Evolutionary conservation across 2,888 invertebrate genomes (phyloP).

Genomic region (Parnassius smintheus): DNA sequence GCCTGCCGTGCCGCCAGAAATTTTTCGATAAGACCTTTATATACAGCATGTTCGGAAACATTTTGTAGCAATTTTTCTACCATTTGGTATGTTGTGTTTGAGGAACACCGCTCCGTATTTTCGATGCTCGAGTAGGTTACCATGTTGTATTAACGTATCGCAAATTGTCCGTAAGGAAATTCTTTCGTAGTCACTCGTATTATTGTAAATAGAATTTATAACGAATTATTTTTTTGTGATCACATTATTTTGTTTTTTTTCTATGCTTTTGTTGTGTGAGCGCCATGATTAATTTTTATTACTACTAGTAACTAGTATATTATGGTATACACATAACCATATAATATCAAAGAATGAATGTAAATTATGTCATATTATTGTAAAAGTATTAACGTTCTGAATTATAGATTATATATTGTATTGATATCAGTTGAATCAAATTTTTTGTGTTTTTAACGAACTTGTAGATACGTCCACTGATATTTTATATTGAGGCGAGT

Average conservation of each 20-base stretch:
- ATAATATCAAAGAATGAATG: conserved; percentile 6
- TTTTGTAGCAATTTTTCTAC: conserved; percentile 13
- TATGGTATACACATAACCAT: conserved; percentile 11
- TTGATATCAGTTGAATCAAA: conserved; percentile 3
- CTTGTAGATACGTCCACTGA: conserved; percentile 8
- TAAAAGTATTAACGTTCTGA: conserved; percentile 3
- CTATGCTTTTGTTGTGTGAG: conserved; percentile 41
- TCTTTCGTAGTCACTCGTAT: conserved; percentile 52
- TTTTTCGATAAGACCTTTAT: conserved; percentile 3
- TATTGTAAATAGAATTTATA: conserved; percentile 70
- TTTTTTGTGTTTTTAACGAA: neutral
- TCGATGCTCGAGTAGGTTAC: conserved; percentile 38
- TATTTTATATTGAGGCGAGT: neutral
- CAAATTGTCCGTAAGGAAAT: conserved; percentile 30
- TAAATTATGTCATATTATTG: conserved; percentile 13
- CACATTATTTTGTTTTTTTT: conserved; percentile 40
- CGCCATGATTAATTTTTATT: conserved; percentile 26
- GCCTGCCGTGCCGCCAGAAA: neutral
- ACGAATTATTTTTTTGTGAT: conserved; percentile 75
- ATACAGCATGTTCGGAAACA: conserved; percentile 11
- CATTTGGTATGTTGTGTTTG: conserved; percentile 6
- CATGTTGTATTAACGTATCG: conserved; percentile 34
- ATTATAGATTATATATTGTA: conserved; percentile 5
- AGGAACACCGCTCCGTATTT: conserved; percentile 18
- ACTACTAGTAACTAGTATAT: neutral